Base-by-base conservation (phyloP, 2,113 vertebrate genomes). In the Echinops telfairi region DNA sequence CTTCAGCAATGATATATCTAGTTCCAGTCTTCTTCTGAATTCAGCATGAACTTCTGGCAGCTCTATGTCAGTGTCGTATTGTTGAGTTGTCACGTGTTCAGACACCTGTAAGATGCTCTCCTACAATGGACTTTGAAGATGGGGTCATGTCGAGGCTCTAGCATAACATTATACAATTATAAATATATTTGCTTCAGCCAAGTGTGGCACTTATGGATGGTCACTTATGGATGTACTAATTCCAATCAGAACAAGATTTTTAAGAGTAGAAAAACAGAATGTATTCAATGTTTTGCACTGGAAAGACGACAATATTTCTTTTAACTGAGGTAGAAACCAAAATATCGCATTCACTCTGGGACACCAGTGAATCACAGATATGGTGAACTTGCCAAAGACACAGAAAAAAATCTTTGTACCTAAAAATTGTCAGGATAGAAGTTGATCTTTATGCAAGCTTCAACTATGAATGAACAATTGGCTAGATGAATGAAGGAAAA, bases 331-430 rank as follows among this genome's bases (percentile, higher is more conserved):
- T 40, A 96, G 80, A 95, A 88, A 93, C 75, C 85, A 97, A 94
- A 60, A 92, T 86, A 97, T 96, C 93, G 97, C 88, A 94, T 33
- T 95, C 31, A 38, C 80, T 94, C 94, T 78, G 83, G 29, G 94
- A 96, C 70, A 88, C 68, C 95, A 97, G 97, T 83, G 92, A 97
- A 94, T 97, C 94, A 90, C 73, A 94, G 87, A 95, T 89, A 86
- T 76, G 62, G 73, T 94, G 58, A 95, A 93, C 92, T 96, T 97
- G 94, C 93, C 90, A 96, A 95, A 93, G 92, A 92, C 73, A 94
- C n/a, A 93, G 86, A 94, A 93, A 76, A 43, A 94, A 95, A 92
- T 89, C 73, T 96, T 93, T 68, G 75, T 92, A 68, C 83, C 62
- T 93, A 86, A 93, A 90, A 76, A 38, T 79, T 94, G 83, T 92